phyloP scores from a whole-genome alignment of 2,113 vertebrate species.

The Semicossyphus pulcher region DNA sequence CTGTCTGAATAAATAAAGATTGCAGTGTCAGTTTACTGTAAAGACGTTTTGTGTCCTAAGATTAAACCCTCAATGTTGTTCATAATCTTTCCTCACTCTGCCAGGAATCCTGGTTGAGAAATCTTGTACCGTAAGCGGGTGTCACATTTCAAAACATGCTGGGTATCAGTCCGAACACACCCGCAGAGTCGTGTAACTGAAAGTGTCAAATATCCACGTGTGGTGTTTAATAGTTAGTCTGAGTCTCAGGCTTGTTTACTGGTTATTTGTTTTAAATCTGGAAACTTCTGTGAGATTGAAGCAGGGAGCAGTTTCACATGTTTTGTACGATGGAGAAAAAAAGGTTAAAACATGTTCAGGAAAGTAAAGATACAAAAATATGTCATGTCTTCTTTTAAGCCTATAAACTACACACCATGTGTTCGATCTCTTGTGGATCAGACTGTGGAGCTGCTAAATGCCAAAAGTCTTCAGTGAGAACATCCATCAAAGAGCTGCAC shows the following conservation, averaged over 20 bases:
- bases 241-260: background rate
- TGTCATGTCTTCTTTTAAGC: too few species aligned
- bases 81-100: background rate
- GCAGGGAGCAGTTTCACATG: background rate
- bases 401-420: too few species aligned
- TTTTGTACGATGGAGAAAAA: background rate
- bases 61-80: background rate
- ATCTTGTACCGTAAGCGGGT: background rate
- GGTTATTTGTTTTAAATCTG: background rate
- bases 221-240: background rate
- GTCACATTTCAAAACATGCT: background rate
- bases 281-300: background rate
- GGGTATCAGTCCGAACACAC: background rate
- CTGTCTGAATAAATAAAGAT: too few species aligned
- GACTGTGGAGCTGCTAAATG: background rate
- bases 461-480: slow-evolving; percentile 9
- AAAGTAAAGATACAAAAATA: too few species aligned
- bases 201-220: background rate
- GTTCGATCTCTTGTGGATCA: too few species aligned
- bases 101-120: background rate
- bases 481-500: background rate
- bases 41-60: too few species aligned
- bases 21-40: too few species aligned
- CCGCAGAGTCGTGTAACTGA: background rate
- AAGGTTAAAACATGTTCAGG: too few species aligned